These are phyloP conservation scores for Myotis daubentonii DNA, from an alignment of 2,797 vertebrate genomes.

Conservation along the genomic window DNA sequence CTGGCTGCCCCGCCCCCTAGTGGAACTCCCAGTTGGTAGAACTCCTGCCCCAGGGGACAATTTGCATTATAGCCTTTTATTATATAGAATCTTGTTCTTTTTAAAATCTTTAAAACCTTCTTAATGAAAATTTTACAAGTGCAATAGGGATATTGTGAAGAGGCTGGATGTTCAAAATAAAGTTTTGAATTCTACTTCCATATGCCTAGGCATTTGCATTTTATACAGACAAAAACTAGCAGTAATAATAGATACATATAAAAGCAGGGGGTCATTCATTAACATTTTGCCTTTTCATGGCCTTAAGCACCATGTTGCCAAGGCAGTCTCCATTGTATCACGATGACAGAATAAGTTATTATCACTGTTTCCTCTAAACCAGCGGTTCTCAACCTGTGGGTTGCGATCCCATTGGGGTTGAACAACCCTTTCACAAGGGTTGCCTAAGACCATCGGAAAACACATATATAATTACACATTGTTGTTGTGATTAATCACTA, in stretches of 20 bases:
- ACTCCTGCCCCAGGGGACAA: no score
- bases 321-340: not conserved
- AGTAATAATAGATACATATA: not conserved
- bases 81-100: not conserved
- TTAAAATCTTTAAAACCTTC: not conserved
- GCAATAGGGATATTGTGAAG: not conserved
- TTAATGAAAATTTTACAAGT: not conserved
- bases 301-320: no score
- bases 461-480: no score
- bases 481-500: no score
- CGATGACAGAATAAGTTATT: not conserved
- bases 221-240: not conserved
- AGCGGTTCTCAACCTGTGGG: no score
- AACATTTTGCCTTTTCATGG: not conserved
- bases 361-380: not conserved
- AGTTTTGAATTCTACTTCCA: not conserved
- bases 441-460: no score
- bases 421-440: no score
- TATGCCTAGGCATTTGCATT: fast-evolving
- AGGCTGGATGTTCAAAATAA: not conserved
- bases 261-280: not conserved
- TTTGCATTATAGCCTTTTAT: no score
- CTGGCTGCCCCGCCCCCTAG: no score
- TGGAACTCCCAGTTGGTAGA: no score
- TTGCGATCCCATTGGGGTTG: no score